Conservation (phyloP, 2,888 invertebrate genomes). For the Phrixothrix hirtus region DNA sequence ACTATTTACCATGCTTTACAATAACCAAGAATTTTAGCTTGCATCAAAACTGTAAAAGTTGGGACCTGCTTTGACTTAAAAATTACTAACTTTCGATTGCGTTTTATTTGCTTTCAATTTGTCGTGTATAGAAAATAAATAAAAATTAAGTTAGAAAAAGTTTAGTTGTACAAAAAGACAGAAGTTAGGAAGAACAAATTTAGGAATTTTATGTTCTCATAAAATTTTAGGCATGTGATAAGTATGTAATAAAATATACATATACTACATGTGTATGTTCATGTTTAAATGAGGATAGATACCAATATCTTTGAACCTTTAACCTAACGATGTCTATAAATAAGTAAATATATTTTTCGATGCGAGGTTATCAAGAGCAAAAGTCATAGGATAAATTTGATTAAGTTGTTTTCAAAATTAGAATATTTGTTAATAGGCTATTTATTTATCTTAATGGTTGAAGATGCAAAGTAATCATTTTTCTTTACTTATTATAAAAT, state of each 20-base stretch:
- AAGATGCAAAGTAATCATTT: conserved; percentile 12
- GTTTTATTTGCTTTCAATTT: no score
- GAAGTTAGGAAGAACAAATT: no score
- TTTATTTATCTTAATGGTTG: conserved; percentile 23
- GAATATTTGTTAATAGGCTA: conserved; percentile 30
- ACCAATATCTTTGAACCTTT: conserved; percentile 33
- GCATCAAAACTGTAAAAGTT: no score
- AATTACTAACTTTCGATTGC: no score
- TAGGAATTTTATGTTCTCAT: no score
- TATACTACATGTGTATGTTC: conserved; percentile 15
- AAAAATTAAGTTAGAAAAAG: no score
- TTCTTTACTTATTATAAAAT: background rate
- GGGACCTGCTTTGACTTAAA: no score
- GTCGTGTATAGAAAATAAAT: no score
- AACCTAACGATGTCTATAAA: conserved; percentile 28
- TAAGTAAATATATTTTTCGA: conserved; percentile 36
- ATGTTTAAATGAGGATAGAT: conserved; percentile 29
- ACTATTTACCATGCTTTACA: no score
- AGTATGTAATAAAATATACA: conserved; percentile 11
- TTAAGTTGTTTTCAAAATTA: conserved; percentile 29
- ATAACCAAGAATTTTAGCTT: no score
- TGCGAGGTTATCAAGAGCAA: conserved; percentile 34
- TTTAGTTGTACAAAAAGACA: no score
- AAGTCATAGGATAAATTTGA: conserved; percentile 34
- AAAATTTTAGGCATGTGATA: no score